These are phyloP conservation scores for Pinctada fucata DNA, from an alignment of 2,888 invertebrate species.

Conservation along the genomic window DNA sequence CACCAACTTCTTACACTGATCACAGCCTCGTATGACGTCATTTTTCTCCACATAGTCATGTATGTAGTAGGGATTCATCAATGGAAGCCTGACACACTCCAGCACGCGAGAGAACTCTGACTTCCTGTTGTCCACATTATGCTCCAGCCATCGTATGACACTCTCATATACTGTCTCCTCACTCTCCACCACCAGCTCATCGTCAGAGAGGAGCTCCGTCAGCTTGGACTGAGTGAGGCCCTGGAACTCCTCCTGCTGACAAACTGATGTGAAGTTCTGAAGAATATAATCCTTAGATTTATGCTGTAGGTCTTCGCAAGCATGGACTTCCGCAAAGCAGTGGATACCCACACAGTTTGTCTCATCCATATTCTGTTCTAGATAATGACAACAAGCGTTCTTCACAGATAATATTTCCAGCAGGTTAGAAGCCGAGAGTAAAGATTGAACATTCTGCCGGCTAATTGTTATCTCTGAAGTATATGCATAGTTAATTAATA, in stretches of 20 bases:
- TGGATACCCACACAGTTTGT: slow-evolving; percentile 96
- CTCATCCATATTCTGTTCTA: slow-evolving; percentile 93
- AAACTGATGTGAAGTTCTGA: slow-evolving; percentile 80
- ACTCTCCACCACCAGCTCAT: slow-evolving; percentile 93
- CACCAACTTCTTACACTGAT: slow-evolving; percentile 76
- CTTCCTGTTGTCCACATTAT: slow-evolving; percentile 87
- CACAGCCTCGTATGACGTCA: slow-evolving; percentile 73
- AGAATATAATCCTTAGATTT: slow-evolving; percentile 73
- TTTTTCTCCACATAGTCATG: slow-evolving; percentile 78
- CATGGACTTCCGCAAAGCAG: slow-evolving; percentile 93
- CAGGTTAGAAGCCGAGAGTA: slow-evolving; percentile 95
- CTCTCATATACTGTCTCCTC: slow-evolving; percentile 88
- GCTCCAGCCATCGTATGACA: slow-evolving; percentile 90
- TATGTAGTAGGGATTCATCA: slow-evolving; percentile 78
- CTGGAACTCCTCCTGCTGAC: slow-evolving; percentile 93
- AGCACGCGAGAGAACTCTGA: slow-evolving; percentile 71
- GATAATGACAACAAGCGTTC: slow-evolving; percentile 90
- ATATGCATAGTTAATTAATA: slow-evolving; percentile 93
- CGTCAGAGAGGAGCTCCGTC: slow-evolving; percentile 89
- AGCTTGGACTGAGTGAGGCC: slow-evolving; percentile 89
- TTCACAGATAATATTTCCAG: slow-evolving; percentile 83
- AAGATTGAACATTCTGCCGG: slow-evolving; percentile 92
- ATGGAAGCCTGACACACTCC: slow-evolving; percentile 78
- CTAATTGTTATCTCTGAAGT: slow-evolving; percentile 93
- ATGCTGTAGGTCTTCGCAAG: slow-evolving; percentile 86